Evolutionary conservation across 2,113 vertebrate species (phyloP), one percentile per base, ranked within the genome.

Genomic region (Daboia siamensis): DNA sequence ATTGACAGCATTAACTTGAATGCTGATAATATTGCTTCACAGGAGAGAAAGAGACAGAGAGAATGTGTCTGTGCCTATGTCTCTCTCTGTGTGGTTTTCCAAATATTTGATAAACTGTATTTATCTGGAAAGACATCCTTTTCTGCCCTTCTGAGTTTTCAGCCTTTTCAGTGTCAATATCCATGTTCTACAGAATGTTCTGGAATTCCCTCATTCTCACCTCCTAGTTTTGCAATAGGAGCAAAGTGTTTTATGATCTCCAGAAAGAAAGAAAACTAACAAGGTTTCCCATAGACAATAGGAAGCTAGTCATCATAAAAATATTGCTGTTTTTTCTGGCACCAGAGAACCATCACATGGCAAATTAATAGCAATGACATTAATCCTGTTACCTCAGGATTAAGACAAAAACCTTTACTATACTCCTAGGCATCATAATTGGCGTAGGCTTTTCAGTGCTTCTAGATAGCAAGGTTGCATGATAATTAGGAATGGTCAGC

Each of bases 61-160:
- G 29, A 89, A 80, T 85, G 64, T 39, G 12, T 51, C 15, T 74
- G 15, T 20, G 69, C 61, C 26, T 6, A 2, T 74, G 2, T 39
- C 15, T 44, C 15, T 44, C 7, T 80, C 0, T 80, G 0, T 15
- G 51, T 89, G 87, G 39, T 4, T 20, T 24, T 4, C 26, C 51
- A 1, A 0, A 23, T 0, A 15, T n/a, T 54, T 95, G 13, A 91
- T 69, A 74, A 91, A 87, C 33, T 0, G 0, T 2, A 24, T n/a
- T 26, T 44, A 0, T 0, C 0, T 57, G 54, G 23, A 11, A 59
- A 33, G 4, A 59, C 39, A 0, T 0, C 33, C 24, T 84, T 64
- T 5, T 54, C 57, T 89, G 1, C 0, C 48, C 1, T 39, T 90
- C 51, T 21, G 11, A 4, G 0, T 0, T 1, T 44, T 33, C 55